Evolutionary conservation across 2,113 vertebrate genomes (phyloP).

Genomic region (Sylvilagus bachmani): DNA sequence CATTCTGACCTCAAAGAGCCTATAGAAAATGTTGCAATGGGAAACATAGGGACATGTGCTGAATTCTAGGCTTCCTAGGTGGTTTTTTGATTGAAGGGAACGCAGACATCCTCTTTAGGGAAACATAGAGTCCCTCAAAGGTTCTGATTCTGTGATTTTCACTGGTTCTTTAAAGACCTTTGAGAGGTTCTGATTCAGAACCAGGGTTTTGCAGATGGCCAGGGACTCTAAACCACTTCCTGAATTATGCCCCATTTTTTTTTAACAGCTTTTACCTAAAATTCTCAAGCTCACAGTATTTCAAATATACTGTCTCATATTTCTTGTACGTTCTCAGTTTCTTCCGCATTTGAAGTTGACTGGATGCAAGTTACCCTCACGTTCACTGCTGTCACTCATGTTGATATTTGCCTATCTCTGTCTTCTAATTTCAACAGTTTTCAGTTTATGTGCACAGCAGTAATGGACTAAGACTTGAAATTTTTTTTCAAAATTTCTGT

Average conservation of each 20-base stretch:
- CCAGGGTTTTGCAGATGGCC: not conserved
- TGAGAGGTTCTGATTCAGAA: not conserved
- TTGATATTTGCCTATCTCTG: not conserved
- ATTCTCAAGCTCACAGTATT: not conserved
- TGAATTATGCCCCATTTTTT: not conserved
- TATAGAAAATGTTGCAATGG: not conserved
- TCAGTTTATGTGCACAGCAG: not conserved
- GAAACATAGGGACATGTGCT: not conserved
- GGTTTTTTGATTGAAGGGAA: not conserved
- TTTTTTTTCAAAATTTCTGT: conserved; percentile 30
- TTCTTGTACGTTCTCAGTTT: not conserved
- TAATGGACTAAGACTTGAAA: not conserved
- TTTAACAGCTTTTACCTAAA: conserved; percentile 23
- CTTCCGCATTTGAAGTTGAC: not conserved
- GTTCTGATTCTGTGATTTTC: not conserved
- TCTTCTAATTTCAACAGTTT: not conserved
- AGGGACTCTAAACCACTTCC: not conserved
- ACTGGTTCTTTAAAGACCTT: not conserved
- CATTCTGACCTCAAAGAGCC: not conserved
- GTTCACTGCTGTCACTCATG: not conserved
- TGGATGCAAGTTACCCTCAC: not conserved
- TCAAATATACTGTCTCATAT: not conserved
- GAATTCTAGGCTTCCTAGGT: not conserved
- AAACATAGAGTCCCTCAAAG: not conserved
- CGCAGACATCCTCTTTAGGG: not conserved